Conservation (phyloP, 1,140 invertebrate species). For the Nephotettix cincticeps region DNA sequence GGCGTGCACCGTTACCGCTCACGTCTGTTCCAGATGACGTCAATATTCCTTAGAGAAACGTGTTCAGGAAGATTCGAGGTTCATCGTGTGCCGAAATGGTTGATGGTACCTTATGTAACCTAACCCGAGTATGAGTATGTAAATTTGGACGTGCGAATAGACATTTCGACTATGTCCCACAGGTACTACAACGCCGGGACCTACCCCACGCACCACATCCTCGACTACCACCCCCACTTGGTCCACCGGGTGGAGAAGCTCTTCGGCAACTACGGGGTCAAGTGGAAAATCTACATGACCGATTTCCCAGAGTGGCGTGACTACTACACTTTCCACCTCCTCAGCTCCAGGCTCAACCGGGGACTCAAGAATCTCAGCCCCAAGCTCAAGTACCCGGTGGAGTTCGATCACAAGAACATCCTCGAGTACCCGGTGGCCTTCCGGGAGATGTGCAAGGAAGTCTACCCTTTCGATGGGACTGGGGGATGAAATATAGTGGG, state of each 20-base stretch:
- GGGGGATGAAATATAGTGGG: no score
- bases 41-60: no score
- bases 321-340: constrained; percentile 35
- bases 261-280: constrained; percentile 39
- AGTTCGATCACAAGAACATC: constrained; percentile 34
- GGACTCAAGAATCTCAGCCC: constrained; percentile 27
- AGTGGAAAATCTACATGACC: constrained; percentile 12
- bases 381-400: constrained; percentile 28
- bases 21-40: no score
- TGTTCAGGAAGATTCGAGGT: no score
- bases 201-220: constrained; percentile 38
- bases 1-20: no score
- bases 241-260: constrained; percentile 40
- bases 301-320: constrained; percentile 28
- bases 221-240: constrained; percentile 37
- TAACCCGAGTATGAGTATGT: no score
- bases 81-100: no score
- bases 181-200: constrained; percentile 44
- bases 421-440: constrained; percentile 32
- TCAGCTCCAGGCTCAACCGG: constrained; percentile 31
- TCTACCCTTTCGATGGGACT: no score
- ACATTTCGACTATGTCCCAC: no score
- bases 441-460: constrained; percentile 31
- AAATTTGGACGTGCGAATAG: no score
- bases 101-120: no score